These are phyloP conservation scores for Sebastes iracundus DNA, from an alignment of 2,797 vertebrate genomes.

Conservation along the genomic window DNA sequence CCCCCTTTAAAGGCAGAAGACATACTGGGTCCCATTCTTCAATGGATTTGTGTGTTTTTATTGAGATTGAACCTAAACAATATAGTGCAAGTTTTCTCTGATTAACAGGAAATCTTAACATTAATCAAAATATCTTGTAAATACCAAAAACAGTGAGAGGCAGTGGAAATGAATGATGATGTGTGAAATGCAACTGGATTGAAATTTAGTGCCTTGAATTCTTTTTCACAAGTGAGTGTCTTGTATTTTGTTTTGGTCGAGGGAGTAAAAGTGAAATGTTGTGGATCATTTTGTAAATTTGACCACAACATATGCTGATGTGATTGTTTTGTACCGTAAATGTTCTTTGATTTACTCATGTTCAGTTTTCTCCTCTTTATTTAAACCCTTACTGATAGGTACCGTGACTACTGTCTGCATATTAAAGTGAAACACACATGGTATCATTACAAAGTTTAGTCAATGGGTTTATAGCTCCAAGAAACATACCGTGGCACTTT, in stretches of 20 bases:
- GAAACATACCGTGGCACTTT: constrained; percentile 57
- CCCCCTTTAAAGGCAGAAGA: neutral
- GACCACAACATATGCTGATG: constrained; percentile 2
- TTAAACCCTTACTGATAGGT: neutral
- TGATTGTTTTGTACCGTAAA: constrained; percentile 48
- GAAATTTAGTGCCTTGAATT: neutral
- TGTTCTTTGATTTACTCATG: neutral
- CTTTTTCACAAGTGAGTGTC: neutral
- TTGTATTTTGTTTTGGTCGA: neutral
- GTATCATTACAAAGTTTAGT: neutral
- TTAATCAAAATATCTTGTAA: constrained; percentile 18
- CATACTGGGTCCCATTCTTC: neutral
- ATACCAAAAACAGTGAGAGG: constrained; percentile 11
- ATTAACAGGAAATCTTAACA: neutral
- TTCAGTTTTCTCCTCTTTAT: neutral
- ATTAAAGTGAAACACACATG: neutral
- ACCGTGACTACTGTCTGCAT: neutral
- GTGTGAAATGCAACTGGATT: constrained; percentile 7
- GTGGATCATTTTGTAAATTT: constrained; percentile 43
- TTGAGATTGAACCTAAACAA: neutral
- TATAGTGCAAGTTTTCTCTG: neutral
- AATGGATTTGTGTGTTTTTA: constrained; percentile 20
- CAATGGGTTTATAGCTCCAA: neutral
- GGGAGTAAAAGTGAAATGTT: constrained; percentile 6
- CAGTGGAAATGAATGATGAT: neutral